Percentiles rank a stretch among this genome's conserved stretches.
phyloP scores from a whole-genome alignment of 2,797 vertebrate genomes.

The Sternotherus odoratus region DNA sequence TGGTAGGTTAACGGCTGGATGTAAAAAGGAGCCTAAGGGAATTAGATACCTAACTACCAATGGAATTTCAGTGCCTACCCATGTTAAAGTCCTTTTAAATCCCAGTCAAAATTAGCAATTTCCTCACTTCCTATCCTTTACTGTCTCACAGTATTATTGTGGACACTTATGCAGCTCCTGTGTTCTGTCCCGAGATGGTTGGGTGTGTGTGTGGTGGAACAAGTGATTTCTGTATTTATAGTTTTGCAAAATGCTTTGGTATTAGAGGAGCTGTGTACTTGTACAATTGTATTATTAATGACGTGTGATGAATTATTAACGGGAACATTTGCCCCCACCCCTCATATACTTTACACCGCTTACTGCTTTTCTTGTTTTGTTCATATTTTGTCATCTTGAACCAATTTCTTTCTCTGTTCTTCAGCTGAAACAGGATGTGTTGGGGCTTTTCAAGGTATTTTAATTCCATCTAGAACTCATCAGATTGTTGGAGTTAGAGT shows the following conservation, averaged over 20 bases:
- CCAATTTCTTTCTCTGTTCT: background rate
- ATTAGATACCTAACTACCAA: background rate
- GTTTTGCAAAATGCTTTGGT: background rate
- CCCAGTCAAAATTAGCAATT: background rate
- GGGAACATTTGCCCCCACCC: background rate
- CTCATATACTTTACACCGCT: background rate
- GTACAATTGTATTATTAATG: background rate
- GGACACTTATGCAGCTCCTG: background rate
- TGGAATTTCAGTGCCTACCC: background rate
- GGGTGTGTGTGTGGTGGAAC: background rate
- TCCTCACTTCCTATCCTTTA: background rate
- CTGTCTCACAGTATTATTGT: background rate
- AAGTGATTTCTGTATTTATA: background rate
- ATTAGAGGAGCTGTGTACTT: background rate
- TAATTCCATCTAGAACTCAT: background rate
- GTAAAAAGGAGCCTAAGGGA: background rate
- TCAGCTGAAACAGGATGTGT: background rate
- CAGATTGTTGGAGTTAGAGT: background rate
- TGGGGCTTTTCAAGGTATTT: background rate
- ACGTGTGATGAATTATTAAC: background rate
- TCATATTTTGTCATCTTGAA: background rate
- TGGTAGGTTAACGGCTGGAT: background rate
- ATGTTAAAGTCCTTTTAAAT: background rate
- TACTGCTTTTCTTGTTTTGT: background rate
- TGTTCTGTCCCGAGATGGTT: background rate